Evolutionary conservation across 2,113 vertebrate genomes (phyloP).

Genomic region (Ochotona princeps): DNA sequence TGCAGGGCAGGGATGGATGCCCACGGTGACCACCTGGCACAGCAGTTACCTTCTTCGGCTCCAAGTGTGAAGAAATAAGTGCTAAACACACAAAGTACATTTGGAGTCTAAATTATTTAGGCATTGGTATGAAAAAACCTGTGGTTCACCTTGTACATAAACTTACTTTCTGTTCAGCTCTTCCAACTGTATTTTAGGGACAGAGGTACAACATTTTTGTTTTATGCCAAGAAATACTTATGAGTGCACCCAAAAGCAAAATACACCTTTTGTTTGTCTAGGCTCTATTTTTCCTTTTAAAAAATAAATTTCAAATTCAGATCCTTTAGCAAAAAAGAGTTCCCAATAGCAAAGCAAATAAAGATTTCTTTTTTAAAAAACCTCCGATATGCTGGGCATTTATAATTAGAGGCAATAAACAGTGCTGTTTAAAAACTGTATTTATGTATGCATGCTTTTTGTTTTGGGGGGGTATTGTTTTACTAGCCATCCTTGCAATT

Average conservation of each 20-base stretch:
- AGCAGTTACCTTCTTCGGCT: background rate
- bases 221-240: background rate
- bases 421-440: background rate
- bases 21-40: background rate
- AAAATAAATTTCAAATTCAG: background rate
- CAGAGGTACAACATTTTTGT: background rate
- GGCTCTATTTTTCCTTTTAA: background rate
- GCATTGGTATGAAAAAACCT: background rate
- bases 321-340: background rate
- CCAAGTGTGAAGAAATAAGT: background rate
- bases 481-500: conserved; percentile 33
- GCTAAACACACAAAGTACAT: background rate
- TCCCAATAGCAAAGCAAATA: background rate
- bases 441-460: background rate
- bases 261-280: background rate
- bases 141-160: background rate
- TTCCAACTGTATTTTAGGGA: background rate
- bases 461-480: conserved; percentile 24
- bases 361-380: conserved; percentile 5
- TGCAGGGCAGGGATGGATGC: background rate
- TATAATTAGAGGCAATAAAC: background rate
- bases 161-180: background rate
- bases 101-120: conserved; percentile 1
- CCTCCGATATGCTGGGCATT: background rate
- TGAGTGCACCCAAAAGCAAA: background rate